Percentiles rank a stretch among this genome's conserved stretches.
These are phyloP conservation scores for Acipenser transmontanus DNA, from an alignment of 2,797 vertebrate genomes.

Conservation along the genomic window DNA sequence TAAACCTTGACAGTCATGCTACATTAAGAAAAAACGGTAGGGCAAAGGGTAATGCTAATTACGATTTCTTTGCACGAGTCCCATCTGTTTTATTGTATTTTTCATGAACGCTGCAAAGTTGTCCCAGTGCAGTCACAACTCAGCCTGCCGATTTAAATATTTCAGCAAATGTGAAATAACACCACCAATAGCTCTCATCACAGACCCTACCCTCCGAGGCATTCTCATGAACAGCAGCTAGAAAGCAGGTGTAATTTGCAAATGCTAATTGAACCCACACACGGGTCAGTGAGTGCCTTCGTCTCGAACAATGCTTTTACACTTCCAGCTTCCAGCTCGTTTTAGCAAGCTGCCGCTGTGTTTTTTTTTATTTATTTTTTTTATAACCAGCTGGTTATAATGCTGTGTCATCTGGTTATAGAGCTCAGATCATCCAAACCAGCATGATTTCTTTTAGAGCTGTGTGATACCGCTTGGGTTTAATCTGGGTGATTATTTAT, in stretches of 20 bases:
- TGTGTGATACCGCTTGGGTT: too few species aligned
- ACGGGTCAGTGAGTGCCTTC: slow-evolving; percentile 62
- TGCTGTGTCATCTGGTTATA: not conserved
- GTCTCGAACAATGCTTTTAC: slow-evolving; percentile 32
- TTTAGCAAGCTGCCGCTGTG: slow-evolving; percentile 1
- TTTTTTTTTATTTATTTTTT: not conserved
- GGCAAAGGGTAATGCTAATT: slow-evolving; percentile 66
- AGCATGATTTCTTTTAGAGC: not conserved
- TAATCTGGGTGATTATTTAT: too few species aligned
- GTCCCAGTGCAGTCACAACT: slow-evolving; percentile 52
- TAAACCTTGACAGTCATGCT: slow-evolving; percentile 41
- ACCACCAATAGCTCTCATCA: slow-evolving; percentile 28
- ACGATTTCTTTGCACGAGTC: slow-evolving; percentile 49
- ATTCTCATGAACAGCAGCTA: slow-evolving; percentile 45
- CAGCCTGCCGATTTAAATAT: slow-evolving; percentile 69
- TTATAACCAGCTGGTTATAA: slow-evolving; percentile 1
- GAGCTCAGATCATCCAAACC: not conserved
- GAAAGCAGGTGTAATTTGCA: slow-evolving; percentile 63
- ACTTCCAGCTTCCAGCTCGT: not conserved
- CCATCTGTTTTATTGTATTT: slow-evolving; percentile 60
- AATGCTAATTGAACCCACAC: slow-evolving; percentile 64
- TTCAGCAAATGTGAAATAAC: slow-evolving; percentile 58
- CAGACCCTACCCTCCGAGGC: slow-evolving; percentile 38
- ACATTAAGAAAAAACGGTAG: slow-evolving; percentile 43
- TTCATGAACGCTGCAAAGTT: slow-evolving; percentile 65